A percentile compares a stretch with the other conserved stretches of the same genome.
These are phyloP conservation scores for Campylomormyrus tamandua DNA, from an alignment of 2,113 vertebrate species.

Conservation along the genomic window DNA sequence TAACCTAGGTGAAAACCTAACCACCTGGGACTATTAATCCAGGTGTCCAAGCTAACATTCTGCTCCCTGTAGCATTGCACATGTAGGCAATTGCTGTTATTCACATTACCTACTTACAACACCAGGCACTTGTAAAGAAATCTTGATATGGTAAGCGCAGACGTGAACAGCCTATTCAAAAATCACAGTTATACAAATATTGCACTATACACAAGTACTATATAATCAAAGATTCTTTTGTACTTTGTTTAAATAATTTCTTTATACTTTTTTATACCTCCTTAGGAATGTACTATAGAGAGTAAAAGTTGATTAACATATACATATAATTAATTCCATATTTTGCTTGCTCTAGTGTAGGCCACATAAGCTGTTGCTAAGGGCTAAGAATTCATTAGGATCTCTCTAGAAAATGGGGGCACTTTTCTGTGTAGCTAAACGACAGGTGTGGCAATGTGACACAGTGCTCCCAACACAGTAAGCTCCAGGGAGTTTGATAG, in stretches of 20 bases:
- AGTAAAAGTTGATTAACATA: background rate
- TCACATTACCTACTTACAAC: background rate
- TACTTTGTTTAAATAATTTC: background rate
- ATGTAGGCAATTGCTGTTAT: constrained; percentile 47
- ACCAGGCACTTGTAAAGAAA: background rate
- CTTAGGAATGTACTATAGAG: background rate
- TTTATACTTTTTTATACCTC: background rate
- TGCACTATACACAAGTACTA: background rate
- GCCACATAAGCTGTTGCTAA: background rate
- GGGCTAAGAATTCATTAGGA: background rate
- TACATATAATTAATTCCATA: background rate
- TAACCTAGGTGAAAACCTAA: constrained; percentile 51
- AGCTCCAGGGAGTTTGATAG: constrained; percentile 22
- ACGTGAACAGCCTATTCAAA: background rate
- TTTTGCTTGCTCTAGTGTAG: background rate
- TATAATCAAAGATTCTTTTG: background rate
- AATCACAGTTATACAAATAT: background rate
- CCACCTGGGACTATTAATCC: constrained; percentile 38
- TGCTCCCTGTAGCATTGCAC: constrained; percentile 31
- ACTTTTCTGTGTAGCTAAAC: background rate
- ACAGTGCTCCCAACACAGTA: background rate
- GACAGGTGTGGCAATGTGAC: background rate
- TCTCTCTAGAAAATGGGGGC: background rate
- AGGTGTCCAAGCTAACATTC: constrained; percentile 33
- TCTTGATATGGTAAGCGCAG: background rate